Base-by-base conservation (phyloP, 2,797 vertebrate genomes). In the Leptodactylus fallax region DNA sequence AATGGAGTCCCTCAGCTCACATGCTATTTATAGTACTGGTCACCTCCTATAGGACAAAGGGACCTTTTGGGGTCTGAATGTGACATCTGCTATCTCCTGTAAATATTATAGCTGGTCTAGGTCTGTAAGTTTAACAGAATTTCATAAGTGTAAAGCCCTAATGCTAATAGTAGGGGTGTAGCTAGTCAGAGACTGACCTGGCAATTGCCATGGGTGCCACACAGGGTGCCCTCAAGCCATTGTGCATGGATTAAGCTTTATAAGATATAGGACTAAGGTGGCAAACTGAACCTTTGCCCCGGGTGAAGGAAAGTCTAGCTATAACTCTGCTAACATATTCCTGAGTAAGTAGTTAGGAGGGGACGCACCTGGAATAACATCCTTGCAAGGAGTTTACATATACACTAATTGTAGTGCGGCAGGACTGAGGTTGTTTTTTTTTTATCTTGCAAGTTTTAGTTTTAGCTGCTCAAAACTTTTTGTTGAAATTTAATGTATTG, bases 331-430 rank as follows among this genome's bases (percentile, higher is more conserved):
- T n/a, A 10, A 25, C 3, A 11, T 9, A n/a, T 21, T 74, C 19
- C 71, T 49, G 17, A 19, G 36, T 72, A 19, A 19, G 17, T 45
- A 45, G 16, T 19, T 19, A 19, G n/a, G 17, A 21, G 71, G 25
- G 71, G 19, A 74, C 12, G 45, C 71, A 74, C 74, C 74, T 77
- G 74, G 74, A 77, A 77, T 77, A 77, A 53, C 47, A 74, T 21
- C 71, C 71, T 74, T 21, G 71, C 67, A 36, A 19, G 45, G 71
- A 19, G 49, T 49, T 74, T 74, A 74, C 71, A 74, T 49, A 10
- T 49, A 49, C 1, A 53, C 0, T 77, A 45, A 36, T 77, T 77
- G 45, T 45, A 23, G 19, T 51, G 45, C 45, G 0, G 45, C 16
- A 74, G 19, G 5, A 74, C 21, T 49, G 19, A 74, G 19, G 23